A percentile compares a stretch with the other conserved stretches of the same genome.
These are phyloP conservation scores for Antheraea pernyi DNA, from an alignment of 1,140 invertebrate species.

Conservation along the genomic window DNA sequence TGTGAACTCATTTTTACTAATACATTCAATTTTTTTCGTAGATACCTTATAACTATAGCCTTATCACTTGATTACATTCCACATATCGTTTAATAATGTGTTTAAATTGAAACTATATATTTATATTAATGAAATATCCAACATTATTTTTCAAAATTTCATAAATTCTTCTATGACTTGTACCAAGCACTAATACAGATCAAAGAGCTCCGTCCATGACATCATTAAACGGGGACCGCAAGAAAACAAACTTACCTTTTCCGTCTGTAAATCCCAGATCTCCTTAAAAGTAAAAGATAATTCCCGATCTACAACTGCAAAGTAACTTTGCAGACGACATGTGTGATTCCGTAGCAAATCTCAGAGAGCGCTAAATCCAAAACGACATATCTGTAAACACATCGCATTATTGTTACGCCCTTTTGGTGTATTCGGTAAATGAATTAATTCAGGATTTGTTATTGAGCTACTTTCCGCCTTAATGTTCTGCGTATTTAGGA, in stretches of 20 bases:
- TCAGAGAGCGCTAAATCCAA: neutral
- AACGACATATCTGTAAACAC: slow-evolving; percentile 8
- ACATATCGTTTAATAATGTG: no score
- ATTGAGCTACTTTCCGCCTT: neutral
- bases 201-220: slow-evolving; percentile 64
- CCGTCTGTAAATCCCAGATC: slow-evolving; percentile 11
- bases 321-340: slow-evolving; percentile 18
- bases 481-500: neutral
- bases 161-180: slow-evolving; percentile 25
- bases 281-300: slow-evolving; percentile 17
- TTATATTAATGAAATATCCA: no score
- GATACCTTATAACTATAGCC: no score
- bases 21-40: no score
- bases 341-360: slow-evolving; percentile 14
- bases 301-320: slow-evolving; percentile 8
- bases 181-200: slow-evolving; percentile 53
- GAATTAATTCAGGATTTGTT: slow-evolving; percentile 5
- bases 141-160: neutral
- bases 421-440: slow-evolving; percentile 3
- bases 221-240: slow-evolving; percentile 69
- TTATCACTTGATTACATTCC: no score
- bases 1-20: no score
- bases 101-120: no score
- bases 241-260: slow-evolving; percentile 40
- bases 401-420: neutral